Evolutionary conservation across 1,140 invertebrate species (phyloP).

Genomic region (Drosophila arizonae): DNA sequence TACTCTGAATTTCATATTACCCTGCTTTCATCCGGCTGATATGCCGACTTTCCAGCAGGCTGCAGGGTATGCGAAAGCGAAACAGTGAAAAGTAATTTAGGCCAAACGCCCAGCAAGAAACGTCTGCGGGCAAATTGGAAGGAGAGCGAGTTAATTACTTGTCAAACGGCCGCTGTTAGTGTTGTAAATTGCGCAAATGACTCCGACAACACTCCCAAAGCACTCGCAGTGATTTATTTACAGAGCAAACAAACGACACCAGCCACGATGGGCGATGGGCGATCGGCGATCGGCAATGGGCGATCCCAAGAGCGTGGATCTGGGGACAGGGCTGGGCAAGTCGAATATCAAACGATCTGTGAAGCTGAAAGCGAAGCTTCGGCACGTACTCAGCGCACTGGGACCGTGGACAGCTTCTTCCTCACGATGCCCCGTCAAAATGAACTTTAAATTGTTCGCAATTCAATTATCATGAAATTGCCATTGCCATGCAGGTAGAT

Average conservation of each 20-base stretch:
- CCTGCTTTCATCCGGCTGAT: too few species aligned
- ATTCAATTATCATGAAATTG: constrained; percentile 3
- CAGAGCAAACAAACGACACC: constrained; percentile 64
- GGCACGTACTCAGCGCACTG: constrained; percentile 56
- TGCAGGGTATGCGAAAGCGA: too few species aligned
- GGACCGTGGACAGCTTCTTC: constrained; percentile 1
- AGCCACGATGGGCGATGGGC: neutral
- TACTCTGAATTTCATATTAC: too few species aligned
- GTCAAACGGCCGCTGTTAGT: constrained; percentile 69
- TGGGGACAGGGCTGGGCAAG: constrained; percentile 22
- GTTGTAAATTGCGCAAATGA: constrained; percentile 74
- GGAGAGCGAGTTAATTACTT: constrained; percentile 67
- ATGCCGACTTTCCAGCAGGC: too few species aligned
- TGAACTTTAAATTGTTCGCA: constrained; percentile 28
- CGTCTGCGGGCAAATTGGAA: constrained; percentile 3
- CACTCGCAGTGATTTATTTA: constrained; percentile 66
- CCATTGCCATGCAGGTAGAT: neutral
- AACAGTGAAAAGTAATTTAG: neutral
- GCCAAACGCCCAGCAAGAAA: neutral
- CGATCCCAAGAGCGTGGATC: neutral
- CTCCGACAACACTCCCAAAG: constrained; percentile 35
- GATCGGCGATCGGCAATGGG: neutral
- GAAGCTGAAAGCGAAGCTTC: constrained; percentile 60
- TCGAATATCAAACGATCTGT: constrained; percentile 77
- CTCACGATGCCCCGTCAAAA: constrained; percentile 13